Evolutionary conservation across 2,888 invertebrate genomes (phyloP).

Genomic region (Abscondita cerata): DNA sequence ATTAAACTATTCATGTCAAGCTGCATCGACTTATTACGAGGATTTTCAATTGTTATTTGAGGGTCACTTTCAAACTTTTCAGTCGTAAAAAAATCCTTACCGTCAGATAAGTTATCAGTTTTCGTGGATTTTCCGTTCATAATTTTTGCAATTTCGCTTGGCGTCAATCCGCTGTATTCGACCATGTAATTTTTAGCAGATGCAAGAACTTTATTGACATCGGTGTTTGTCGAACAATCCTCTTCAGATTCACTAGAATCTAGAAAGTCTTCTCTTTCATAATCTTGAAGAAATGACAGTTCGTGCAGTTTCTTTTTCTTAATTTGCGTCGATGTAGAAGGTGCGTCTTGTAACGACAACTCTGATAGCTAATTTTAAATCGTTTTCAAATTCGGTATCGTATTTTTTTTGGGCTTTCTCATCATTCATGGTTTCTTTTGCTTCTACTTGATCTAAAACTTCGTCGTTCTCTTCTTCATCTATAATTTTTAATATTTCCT

Average conservation of each 20-base stretch:
- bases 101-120: too few relatives aligned
- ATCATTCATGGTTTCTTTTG: slow-evolving; percentile 38
- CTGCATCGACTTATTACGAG: too few relatives aligned
- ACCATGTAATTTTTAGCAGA: slow-evolving; percentile 76
- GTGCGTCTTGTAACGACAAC: slow-evolving; percentile 64
- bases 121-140: slow-evolving; percentile 51
- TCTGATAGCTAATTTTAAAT: slow-evolving; percentile 68
- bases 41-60: too few relatives aligned
- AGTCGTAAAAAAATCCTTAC: too few relatives aligned
- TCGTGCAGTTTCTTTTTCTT: slow-evolving; percentile 2
- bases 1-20: too few relatives aligned
- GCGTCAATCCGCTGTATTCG: slow-evolving; percentile 78
- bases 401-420: slow-evolving; percentile 35
- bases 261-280: slow-evolving; percentile 45
- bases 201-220: slow-evolving; percentile 56
- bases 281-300: slow-evolving; percentile 40
- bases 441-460: slow-evolving; percentile 29
- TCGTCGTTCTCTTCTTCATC: slow-evolving; percentile 31
- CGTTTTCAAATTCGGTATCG: slow-evolving; percentile 57
- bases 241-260: slow-evolving; percentile 49
- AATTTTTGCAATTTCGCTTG: slow-evolving; percentile 70
- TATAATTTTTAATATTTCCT: background rate
- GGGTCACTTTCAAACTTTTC: too few relatives aligned
- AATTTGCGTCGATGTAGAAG: slow-evolving; percentile 45
- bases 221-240: slow-evolving; percentile 7